Evolutionary conservation across 2,797 vertebrate genomes (phyloP), one percentile per base, ranked within the genome.

Genomic region (Falco berigora): DNA sequence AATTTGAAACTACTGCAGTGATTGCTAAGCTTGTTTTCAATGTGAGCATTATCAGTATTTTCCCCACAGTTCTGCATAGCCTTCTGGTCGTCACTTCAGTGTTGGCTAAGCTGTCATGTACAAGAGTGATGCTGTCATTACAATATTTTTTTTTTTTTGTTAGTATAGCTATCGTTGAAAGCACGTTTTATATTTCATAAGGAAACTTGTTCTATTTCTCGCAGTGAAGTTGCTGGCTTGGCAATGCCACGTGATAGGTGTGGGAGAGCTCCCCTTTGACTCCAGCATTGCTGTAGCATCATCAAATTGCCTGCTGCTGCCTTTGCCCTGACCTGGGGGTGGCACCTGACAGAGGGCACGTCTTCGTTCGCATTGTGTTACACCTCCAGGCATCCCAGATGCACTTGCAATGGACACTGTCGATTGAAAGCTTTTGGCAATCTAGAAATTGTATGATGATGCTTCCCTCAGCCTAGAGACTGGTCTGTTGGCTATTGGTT

Each of bases 31-130:
- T 93, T 77, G 9, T 82, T 93, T 92, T 73, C 74, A 59, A 38
- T 0, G 1, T 82, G 87, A 82, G 27, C 64, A 96, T 92, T 86
- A 91, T 61, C 84, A 86, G 82, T 76, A 72, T 95, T 94, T 97
- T 66, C 84, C 84, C 87, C 84, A 94, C 78, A 89, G 80, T 32
- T 94, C 89, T 94, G 63, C 77, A 49, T 11, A 94, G 87, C 94
- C 95, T 96, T 95, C 90, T 95, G 93, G 90, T 95, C 90, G 75
- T 93, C 93, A 14, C 78, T 92, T 71, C 82, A 77, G 7, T 97
- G 92, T 92, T 96, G 94, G 78, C 44, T 90, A 94, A 97, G 92
- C 90, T 96, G 96, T 91, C 96, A 91, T 14, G 91, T 87, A 24
- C 63, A 82, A 74, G 82, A 96, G 56, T 80, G 91, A 95, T 89